Evolutionary conservation across 2,113 vertebrate species (phyloP), one percentile per base, ranked within the genome.

Genomic region (Istiophorus platypterus): DNA sequence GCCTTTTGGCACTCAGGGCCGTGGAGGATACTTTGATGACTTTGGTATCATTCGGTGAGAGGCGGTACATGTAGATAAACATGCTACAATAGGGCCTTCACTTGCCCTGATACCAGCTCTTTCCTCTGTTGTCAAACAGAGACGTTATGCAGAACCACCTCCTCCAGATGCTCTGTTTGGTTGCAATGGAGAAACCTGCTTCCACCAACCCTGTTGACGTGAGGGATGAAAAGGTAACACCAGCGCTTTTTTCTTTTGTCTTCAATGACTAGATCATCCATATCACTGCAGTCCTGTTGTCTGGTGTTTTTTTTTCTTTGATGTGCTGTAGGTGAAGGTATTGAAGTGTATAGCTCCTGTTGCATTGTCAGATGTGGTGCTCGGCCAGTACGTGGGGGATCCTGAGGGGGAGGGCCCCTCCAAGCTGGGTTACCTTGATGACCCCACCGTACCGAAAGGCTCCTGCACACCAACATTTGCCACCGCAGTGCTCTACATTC

Each of bases 61-160:
- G 13, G 18, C 26, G n/a, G 3, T 31, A 9, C 10, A 29, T 45
- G 66, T n/a, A 34, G 31, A 34, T 34, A 34, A 34, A 34, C 0
- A 68, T 45, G 4, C 52, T 61, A n/a, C 1, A 26, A 6, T n/a
- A 2, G 17, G 52, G 10, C 13, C 15, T 29, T 24, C 27, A 20
- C 41, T 39, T 29, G 2, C 27, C 13, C 26, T 76, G 39, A 88
- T 17, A 69, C 9, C 7, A 12, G 0, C 22, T 72, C 26, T 75
- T 61, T 1, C 26, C 31, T 41, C 14, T 49, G 68, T 31, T 4
- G 5, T 68, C 17, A 2, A 68, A 39, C 77, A 98, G 97, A 56
- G 97, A 98, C 20, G 97, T 98, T 61, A 98, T 98, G 97, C 97
- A 98, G 92, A 98, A 98, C 91, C 97, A 98, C 81, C 95, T 98